Evolutionary conservation across 2,797 vertebrate genomes (phyloP).

Genomic region (Taenioides sp.): DNA sequence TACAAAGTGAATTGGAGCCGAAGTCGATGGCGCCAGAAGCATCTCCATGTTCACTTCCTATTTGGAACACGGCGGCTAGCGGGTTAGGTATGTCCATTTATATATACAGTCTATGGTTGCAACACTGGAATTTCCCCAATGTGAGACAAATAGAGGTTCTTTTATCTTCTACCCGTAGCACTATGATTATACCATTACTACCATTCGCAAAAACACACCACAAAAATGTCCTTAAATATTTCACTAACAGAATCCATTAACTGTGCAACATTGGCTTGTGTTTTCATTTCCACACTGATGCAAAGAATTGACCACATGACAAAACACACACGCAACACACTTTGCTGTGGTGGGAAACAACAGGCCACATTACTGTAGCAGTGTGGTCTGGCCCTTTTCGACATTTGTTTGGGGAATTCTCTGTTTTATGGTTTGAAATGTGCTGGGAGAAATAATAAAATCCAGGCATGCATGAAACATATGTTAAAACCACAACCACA

Average conservation of each 20-base stretch:
- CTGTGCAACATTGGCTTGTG: slow-evolving; percentile 17
- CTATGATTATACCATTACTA: too few species aligned
- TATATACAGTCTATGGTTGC: too few species aligned
- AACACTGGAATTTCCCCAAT: too few species aligned
- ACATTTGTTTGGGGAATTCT: slow-evolving; percentile 26
- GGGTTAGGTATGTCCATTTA: too few species aligned
- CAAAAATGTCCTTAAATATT: neutral
- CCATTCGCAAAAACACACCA: neutral
- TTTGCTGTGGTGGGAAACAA: slow-evolving; percentile 19
- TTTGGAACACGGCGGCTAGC: too few species aligned
- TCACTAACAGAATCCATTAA: neutral
- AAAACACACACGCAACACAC: slow-evolving; percentile 12
- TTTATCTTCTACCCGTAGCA: too few species aligned
- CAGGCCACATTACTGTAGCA: slow-evolving; percentile 7
- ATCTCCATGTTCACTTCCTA: too few species aligned
- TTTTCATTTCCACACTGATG: slow-evolving; percentile 3
- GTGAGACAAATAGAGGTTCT: too few species aligned
- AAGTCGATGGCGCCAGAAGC: too few species aligned
- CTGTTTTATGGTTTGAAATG: slow-evolving; percentile 21
- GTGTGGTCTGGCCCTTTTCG: slow-evolving; percentile 22
- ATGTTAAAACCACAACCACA: slow-evolving; percentile 25
- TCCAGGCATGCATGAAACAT: slow-evolving; percentile 25
- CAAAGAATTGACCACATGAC: slow-evolving; percentile 8
- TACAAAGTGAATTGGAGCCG: too few species aligned
- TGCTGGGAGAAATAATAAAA: slow-evolving; percentile 16